A percentile compares a stretch with the other conserved stretches of the same genome.
These are phyloP conservation scores for Diorhabda elongata DNA, from an alignment of 1,140 invertebrate species.

Conservation along the genomic window DNA sequence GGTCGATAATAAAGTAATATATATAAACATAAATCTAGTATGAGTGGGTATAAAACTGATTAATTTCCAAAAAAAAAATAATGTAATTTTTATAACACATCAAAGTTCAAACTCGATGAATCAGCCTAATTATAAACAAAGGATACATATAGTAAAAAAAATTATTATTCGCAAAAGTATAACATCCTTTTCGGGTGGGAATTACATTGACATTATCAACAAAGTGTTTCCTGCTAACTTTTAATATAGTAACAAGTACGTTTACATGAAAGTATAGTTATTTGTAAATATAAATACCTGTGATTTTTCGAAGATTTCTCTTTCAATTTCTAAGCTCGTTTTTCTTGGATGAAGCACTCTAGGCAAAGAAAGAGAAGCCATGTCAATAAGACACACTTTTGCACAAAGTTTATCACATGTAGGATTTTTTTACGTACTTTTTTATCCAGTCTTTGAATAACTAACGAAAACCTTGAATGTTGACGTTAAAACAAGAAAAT, in stretches of 20 bases:
- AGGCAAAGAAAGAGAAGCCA: slow-evolving; percentile 71
- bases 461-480: neutral
- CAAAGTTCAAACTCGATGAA: neutral
- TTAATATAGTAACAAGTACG: neutral
- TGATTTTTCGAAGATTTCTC: slow-evolving; percentile 71
- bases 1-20: too few species aligned
- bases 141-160: neutral
- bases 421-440: too few species aligned
- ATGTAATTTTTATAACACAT: too few species aligned
- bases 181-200: neutral
- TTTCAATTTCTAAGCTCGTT: slow-evolving; percentile 67
- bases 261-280: neutral
- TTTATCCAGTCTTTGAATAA: too few species aligned
- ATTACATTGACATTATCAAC: neutral
- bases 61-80: too few species aligned
- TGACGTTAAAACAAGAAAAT: neutral
- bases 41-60: too few species aligned
- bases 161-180: neutral
- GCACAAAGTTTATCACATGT: slow-evolving; percentile 2
- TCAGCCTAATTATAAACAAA: neutral
- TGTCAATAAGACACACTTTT: slow-evolving; percentile 36
- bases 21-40: too few species aligned
- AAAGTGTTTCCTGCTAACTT: neutral
- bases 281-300: slow-evolving; percentile 53
- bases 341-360: slow-evolving; percentile 67